A percentile compares a stretch with the other conserved stretches of the same genome.
These are phyloP conservation scores for Apolygus lucorum DNA, from an alignment of 1,140 invertebrate genomes.

Conservation along the genomic window DNA sequence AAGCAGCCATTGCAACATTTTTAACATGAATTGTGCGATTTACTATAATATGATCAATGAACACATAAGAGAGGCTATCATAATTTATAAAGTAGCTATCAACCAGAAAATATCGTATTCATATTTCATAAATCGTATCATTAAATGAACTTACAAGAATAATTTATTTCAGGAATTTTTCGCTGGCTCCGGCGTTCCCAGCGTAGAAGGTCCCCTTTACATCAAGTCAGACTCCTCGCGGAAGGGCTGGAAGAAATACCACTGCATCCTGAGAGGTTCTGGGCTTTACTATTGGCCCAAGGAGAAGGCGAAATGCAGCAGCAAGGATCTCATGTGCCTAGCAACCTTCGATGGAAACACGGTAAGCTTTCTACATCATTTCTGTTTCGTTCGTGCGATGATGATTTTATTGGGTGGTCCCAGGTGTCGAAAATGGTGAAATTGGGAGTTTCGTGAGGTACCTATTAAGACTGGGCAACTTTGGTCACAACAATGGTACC, in stretches of 20 bases:
- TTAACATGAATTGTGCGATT: too few species aligned
- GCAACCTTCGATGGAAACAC: slow-evolving; percentile 91
- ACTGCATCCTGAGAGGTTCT: slow-evolving; percentile 84
- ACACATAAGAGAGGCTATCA: too few species aligned
- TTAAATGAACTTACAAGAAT: background rate
- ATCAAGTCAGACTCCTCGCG: slow-evolving; percentile 92
- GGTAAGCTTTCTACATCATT: slow-evolving; percentile 48
- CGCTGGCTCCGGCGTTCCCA: slow-evolving; percentile 51
- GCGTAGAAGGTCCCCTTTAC: slow-evolving; percentile 86
- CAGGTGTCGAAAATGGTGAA: too few species aligned
- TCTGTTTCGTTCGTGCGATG: too few species aligned
- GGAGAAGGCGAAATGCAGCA: slow-evolving; percentile 68
- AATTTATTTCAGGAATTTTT: slow-evolving; percentile 60
- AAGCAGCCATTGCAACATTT: too few species aligned
- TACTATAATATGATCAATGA: too few species aligned
- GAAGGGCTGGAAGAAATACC: slow-evolving; percentile 97
- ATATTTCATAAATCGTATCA: background rate
- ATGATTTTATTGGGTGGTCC: too few species aligned
- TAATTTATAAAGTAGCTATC: too few species aligned
- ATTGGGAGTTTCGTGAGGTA: too few species aligned
- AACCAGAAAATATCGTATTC: too few species aligned
- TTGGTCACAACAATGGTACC: too few species aligned
- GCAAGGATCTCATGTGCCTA: slow-evolving; percentile 86
- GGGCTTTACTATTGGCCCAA: slow-evolving; percentile 94
- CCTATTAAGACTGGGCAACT: too few species aligned